Evolutionary conservation across 2,888 invertebrate species (phyloP), one percentile per base, ranked within the genome.

Genomic region (Aleiodes alternator): DNA sequence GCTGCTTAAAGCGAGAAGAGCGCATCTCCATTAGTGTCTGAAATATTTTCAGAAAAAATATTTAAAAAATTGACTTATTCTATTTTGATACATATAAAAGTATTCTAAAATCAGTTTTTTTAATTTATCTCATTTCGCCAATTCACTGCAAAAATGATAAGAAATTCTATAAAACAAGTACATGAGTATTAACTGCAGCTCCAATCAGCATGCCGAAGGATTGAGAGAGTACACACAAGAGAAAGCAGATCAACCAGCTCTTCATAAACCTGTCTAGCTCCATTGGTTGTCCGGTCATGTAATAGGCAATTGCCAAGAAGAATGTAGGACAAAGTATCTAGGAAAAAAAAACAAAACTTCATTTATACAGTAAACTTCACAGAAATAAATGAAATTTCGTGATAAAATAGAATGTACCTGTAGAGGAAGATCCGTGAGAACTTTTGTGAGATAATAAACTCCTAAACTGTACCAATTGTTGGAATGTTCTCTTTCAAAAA

Each of bases 401-500:
- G 8, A 51, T 34, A 70, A 9, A 64, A 38, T 14, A 5, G 31
- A 38, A 16, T 43, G 8, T 1, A 93, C 95, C 92, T 95, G 95
- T 85, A 95, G 91, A 0, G 95, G 95, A 82, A 95, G 87, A 85
- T 95, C 95, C 0, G 95, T 93, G 78, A 95, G 87, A 5, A 95
- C 92, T 89, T 95, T 95, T 0, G 95, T 93, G n/a, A 93, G 88
- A 85, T 94, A 95, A 87, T 95, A 95, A 0, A 93, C 92, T 77
- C 92, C 91, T 50, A 95, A 87, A 8, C 93, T 93, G 86, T 96
- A 95, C 95, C 95, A 96, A 86, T 94, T 94, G 87, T 96, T 95
- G 31, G 94, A 90, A 86, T 95, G 94, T 85, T 95, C 95, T 83
- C 94, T 91, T 3, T 94, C 89, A 80, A 95, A 93, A 4, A 95